Percentiles rank a stretch among this genome's conserved stretches.
Evolutionary conservation across 2,113 vertebrate species (phyloP).

Genomic region (Pygathrix nemaeus): DNA sequence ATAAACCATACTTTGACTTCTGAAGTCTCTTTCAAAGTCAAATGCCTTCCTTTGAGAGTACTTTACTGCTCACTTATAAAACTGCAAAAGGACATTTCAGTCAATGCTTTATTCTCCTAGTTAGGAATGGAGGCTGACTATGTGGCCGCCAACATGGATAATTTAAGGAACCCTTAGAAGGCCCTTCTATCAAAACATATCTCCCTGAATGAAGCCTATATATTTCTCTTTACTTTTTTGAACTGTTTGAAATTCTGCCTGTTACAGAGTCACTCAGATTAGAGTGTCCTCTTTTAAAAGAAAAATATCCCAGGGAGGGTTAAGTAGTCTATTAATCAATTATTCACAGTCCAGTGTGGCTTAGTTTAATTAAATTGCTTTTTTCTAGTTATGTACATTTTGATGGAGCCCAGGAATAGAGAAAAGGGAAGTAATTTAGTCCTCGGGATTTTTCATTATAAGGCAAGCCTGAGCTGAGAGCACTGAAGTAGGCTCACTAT

Average conservation of each 20-base stretch:
- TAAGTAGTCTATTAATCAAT: conserved; percentile 70
- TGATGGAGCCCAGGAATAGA: conserved; percentile 52
- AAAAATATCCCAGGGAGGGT: conserved; percentile 46
- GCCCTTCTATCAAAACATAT: conserved; percentile 40
- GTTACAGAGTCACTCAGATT: conserved; percentile 54
- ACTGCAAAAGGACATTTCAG: conserved; percentile 64
- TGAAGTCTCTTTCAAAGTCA: conserved; percentile 75
- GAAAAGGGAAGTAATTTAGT: conserved; percentile 25
- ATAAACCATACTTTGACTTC: conserved; percentile 68
- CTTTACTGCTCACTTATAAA: conserved; percentile 58
- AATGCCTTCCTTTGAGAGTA: conserved; percentile 67
- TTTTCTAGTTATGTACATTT: conserved; percentile 61
- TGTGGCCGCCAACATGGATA: conserved; percentile 46
- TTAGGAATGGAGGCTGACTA: conserved; percentile 53
- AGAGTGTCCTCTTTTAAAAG: conserved; percentile 54
- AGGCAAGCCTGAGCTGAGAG: conserved; percentile 9
- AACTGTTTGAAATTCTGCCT: conserved; percentile 48
- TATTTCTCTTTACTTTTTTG: conserved; percentile 28
- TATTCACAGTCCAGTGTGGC: conserved; percentile 24
- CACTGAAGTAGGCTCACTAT: background rate
- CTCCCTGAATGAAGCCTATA: background rate
- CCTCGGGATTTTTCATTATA: background rate
- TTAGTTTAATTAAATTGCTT: conserved; percentile 70
- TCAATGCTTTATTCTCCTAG: conserved; percentile 43
- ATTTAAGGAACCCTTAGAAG: conserved; percentile 58